These are phyloP conservation scores for Dipodomys spectabilis DNA, from an alignment of 2,113 vertebrate species.

Conservation along the genomic window DNA sequence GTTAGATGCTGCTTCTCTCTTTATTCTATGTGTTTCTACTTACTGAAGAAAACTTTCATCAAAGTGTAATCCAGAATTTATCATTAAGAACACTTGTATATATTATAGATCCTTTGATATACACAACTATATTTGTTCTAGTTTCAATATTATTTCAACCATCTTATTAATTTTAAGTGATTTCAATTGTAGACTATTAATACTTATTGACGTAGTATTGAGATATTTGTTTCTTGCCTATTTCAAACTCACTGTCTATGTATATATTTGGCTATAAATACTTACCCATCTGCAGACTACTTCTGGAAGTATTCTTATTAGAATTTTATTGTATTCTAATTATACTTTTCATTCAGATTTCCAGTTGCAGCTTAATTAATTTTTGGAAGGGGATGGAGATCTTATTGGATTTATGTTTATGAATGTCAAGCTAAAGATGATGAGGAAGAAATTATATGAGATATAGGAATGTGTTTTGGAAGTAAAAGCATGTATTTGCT, in stretches of 20 bases:
- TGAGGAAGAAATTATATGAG: not conserved
- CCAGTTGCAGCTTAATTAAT: not conserved
- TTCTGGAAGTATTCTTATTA: not conserved
- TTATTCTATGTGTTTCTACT: not conserved
- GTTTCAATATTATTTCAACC: not conserved
- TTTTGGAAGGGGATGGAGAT: not conserved
- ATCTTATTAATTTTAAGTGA: constrained; percentile 23
- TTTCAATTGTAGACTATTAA: not conserved
- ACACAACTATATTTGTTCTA: not conserved
- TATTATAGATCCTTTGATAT: constrained; percentile 45
- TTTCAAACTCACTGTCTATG: not conserved
- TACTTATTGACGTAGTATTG: not conserved
- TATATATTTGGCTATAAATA: not conserved
- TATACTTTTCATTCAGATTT: not conserved
- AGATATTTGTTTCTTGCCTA: not conserved
- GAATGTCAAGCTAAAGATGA: not conserved
- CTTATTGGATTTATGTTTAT: not conserved
- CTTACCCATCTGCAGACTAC: not conserved
- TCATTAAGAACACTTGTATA: not conserved
- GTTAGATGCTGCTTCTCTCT: not conserved
- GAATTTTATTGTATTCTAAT: not conserved
- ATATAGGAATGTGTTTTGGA: not conserved
- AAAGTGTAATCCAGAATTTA: not conserved
- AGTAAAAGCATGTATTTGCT: not conserved
- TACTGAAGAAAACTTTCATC: not conserved